Evolutionary conservation across 2,113 vertebrate genomes (phyloP).

Genomic region (Rynchops niger): DNA sequence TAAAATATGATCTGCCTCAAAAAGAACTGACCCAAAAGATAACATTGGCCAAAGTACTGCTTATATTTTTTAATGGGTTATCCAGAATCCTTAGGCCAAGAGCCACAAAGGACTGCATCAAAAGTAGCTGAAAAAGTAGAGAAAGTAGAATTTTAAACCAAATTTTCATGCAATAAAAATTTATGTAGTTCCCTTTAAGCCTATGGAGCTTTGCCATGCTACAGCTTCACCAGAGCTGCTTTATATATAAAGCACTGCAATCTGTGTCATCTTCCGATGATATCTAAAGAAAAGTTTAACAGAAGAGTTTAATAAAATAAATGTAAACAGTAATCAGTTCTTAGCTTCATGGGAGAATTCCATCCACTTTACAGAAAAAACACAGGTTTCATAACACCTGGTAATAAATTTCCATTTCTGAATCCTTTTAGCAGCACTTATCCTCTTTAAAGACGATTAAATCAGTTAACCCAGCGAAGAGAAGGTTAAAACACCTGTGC

Average conservation of each 20-base stretch:
- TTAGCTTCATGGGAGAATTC: background rate
- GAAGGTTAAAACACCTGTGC: slow-evolving; percentile 45
- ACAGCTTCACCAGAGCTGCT: background rate
- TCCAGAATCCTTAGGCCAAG: background rate
- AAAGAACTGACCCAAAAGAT: background rate
- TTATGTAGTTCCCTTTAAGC: background rate
- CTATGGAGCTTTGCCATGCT: background rate
- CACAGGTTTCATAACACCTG: background rate
- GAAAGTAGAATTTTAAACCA: background rate
- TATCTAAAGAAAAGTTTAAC: background rate
- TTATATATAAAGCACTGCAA: background rate
- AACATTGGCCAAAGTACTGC: accelerated
- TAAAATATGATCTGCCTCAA: background rate
- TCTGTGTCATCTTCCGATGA: background rate
- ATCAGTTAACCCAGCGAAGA: slow-evolving; percentile 36
- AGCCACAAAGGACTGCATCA: background rate
- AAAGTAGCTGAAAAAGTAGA: background rate
- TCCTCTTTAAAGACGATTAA: slow-evolving; percentile 34
- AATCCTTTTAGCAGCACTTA: slow-evolving; percentile 22
- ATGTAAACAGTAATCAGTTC: background rate
- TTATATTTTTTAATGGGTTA: background rate
- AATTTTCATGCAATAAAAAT: background rate
- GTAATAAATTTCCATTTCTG: slow-evolving; percentile 29
- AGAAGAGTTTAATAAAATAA: background rate
- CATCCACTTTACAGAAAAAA: background rate